Evolutionary conservation across 2,113 vertebrate genomes (phyloP).

Genomic region (Alethe diademata): DNA sequence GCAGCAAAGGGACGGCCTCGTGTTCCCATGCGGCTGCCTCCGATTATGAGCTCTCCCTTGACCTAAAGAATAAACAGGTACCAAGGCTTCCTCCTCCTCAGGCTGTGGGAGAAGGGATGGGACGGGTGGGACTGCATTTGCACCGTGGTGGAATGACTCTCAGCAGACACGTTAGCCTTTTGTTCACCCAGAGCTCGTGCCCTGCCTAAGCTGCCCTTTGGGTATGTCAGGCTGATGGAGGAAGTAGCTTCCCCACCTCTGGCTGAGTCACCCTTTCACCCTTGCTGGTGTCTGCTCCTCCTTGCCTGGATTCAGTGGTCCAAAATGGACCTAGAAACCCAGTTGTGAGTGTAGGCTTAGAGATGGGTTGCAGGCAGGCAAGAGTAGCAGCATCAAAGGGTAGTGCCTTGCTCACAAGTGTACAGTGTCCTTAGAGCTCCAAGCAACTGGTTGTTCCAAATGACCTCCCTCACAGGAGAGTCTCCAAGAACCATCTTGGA

Average conservation of each 20-base stretch:
- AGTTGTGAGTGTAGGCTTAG: background rate
- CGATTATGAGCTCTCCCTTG: constrained; percentile 97
- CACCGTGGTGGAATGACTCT: background rate
- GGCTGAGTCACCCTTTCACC: background rate
- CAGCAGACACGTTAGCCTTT: background rate
- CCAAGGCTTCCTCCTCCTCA: constrained; percentile 67
- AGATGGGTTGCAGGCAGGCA: background rate
- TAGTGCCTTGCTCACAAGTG: background rate
- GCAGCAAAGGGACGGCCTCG: constrained; percentile 82
- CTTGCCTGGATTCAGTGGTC: background rate
- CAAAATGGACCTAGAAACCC: background rate
- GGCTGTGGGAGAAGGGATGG: constrained; percentile 55
- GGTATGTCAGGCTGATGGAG: background rate
- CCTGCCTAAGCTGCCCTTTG: background rate
- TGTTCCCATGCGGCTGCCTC: constrained; percentile 88
- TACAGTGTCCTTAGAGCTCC: background rate
- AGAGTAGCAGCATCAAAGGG: background rate
- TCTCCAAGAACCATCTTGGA: background rate
- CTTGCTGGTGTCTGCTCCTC: background rate
- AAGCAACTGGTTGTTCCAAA: background rate
- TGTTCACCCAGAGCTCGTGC: background rate
- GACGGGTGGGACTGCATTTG: background rate
- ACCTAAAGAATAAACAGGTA: constrained; percentile 99
- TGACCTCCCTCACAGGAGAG: background rate
- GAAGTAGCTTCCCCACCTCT: background rate